Evolutionary conservation across 2,113 vertebrate genomes (phyloP).

Genomic region (Phrynocephalus versicolor): DNA sequence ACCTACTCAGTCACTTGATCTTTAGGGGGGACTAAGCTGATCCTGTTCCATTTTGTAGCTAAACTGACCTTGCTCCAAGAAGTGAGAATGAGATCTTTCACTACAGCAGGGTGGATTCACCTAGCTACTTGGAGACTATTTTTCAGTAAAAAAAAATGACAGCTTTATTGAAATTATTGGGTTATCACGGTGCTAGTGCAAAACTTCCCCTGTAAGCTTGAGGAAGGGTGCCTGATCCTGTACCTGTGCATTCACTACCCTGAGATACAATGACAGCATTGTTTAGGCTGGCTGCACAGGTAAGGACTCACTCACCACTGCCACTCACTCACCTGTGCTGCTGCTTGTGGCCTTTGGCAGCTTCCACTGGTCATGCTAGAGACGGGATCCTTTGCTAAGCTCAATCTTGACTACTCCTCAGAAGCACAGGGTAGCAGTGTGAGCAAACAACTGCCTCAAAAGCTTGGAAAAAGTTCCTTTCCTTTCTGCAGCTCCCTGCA

Average conservation of each 20-base stretch:
- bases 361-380: not conserved
- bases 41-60: not conserved
- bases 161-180: not conserved
- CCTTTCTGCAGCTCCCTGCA: not conserved
- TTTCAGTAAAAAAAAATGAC: not conserved
- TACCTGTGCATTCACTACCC: not conserved
- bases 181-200: not conserved
- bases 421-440: not conserved
- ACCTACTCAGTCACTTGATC: not conserved
- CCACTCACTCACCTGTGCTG: not conserved
- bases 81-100: not conserved
- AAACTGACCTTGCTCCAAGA: not conserved
- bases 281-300: not conserved
- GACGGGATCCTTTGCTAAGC: not conserved
- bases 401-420: not conserved
- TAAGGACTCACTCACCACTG: not conserved
- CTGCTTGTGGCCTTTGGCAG: not conserved
- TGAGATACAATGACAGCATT: not conserved
- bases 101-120: not conserved
- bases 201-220: not conserved
- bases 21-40: not conserved
- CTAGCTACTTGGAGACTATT: not conserved
- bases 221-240: not conserved
- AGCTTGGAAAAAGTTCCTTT: not conserved
- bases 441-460: not conserved